Evolutionary conservation across 2,113 vertebrate genomes (phyloP), one percentile per base, ranked within the genome.

Genomic region (Dicerorhinus sumatrensis): DNA sequence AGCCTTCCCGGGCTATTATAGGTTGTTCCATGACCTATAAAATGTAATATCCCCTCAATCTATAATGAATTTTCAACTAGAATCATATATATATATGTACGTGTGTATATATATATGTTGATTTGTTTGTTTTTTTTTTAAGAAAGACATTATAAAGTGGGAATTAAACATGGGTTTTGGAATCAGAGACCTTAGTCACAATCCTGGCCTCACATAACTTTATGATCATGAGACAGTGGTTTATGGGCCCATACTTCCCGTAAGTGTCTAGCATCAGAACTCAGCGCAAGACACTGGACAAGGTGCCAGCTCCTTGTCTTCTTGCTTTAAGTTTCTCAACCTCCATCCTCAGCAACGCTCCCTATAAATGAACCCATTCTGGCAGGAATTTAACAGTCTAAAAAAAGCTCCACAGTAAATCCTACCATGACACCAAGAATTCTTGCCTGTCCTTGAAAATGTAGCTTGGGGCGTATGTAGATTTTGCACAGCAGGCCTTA

Each of bases 1-100:
- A 75, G n/a, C 0, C 48, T 93, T 62, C 23, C 25, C 27, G 5
- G 16, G 33, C 27, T 48, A 21, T 48, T n/a, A 1, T 13, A 54
- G 25, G 54, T n/a, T 86, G 6, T 56, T 90, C 58, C 2, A 9
- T 27, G 31, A 70, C 27, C 8, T 58, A 77, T 46, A 39, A 89
- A 84, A 93, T 85, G 36, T 73, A 69, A 73, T 51, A 76, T 62
- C 2, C 54, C 16, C 13, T 20, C 16, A 29, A 46, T 29, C 27
- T 9, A 36, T 63, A 85, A 95, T n/a, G 67, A 92, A 56, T 72
- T 95, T 92, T 76, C 27, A 97, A 46, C 23, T 31, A 51, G 69
- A 95, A 67, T 90, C 31, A 29, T 51, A 17, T 62, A 65, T 79
- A 11, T 77, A 51, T 48, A 48, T 48, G 10, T 48, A 48, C 11